phyloP scores from a whole-genome alignment of 1,140 invertebrate species.

The Lysiphlebus fabarum region DNA sequence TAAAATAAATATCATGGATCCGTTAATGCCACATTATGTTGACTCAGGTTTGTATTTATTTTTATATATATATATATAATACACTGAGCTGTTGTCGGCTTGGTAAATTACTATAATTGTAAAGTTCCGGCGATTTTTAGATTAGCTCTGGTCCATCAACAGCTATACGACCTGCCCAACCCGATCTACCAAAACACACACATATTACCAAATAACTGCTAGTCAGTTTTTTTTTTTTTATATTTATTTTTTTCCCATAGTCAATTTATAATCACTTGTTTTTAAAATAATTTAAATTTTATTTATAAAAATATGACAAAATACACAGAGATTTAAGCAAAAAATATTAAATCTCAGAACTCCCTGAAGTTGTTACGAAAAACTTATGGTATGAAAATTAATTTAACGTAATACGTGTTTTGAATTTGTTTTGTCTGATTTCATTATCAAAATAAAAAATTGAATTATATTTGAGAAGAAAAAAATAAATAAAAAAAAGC shows the following conservation, averaged over 20 bases:
- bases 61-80: too few relatives aligned
- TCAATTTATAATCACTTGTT: too few relatives aligned
- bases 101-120: constrained; percentile 56
- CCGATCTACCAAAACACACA: constrained; percentile 34
- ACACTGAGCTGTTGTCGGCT: constrained; percentile 45
- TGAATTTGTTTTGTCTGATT: constrained; percentile 16
- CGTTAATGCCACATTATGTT: constrained; percentile 37
- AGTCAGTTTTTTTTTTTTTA: too few relatives aligned
- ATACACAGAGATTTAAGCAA: too few relatives aligned
- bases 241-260: too few relatives aligned
- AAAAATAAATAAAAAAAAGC: constrained; percentile 7
- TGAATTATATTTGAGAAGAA: neutral
- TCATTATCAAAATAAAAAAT: neutral
- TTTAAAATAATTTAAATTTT: too few relatives aligned
- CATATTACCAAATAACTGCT: too few relatives aligned
- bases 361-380: constrained; percentile 3
- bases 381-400: constrained; percentile 15
- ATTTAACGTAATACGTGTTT: constrained; percentile 30
- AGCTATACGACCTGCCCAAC: constrained; percentile 39
- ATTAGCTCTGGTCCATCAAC: constrained; percentile 55
- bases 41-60: constrained; percentile 39
- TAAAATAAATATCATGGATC: constrained; percentile 25
- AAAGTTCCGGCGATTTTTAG: constrained; percentile 55
- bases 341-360: neutral
- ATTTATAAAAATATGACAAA: neutral